These are phyloP conservation scores for Protophormia terraenovae DNA, from an alignment of 2,888 invertebrate species.

Conservation along the genomic window DNA sequence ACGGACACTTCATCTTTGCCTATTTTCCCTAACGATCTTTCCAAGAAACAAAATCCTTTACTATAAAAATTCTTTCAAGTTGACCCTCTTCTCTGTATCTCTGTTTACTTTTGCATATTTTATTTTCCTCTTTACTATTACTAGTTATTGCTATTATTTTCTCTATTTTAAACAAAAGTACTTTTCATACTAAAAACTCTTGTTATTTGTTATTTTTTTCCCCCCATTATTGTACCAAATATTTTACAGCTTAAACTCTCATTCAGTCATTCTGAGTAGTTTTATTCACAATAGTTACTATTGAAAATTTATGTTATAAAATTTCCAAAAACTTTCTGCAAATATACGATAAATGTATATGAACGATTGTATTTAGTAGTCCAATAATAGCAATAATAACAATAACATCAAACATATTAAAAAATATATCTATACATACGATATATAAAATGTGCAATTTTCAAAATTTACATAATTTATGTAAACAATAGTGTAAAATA, in stretches of 20 bases:
- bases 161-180: too few species aligned
- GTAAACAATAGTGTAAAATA: slow-evolving; percentile 49
- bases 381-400: slow-evolving; percentile 41
- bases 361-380: slow-evolving; percentile 38
- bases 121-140: not conserved
- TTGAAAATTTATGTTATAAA: not conserved
- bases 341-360: slow-evolving; percentile 39
- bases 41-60: too few species aligned
- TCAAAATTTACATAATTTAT: slow-evolving; percentile 62
- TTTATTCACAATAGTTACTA: not conserved
- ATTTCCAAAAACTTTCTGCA: slow-evolving; percentile 19
- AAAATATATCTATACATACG: not conserved
- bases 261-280: not conserved
- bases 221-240: not conserved
- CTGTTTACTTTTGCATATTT: not conserved
- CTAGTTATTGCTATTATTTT: not conserved
- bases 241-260: not conserved
- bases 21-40: too few species aligned
- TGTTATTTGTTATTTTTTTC: not conserved
- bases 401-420: not conserved
- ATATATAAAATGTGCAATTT: slow-evolving; percentile 9
- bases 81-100: not conserved
- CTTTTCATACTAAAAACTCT: too few species aligned
- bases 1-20: too few species aligned
- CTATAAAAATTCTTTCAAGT: not conserved